A percentile compares a stretch with the other conserved stretches of the same genome.
Evolutionary conservation across 2,888 invertebrate genomes (phyloP).

Genomic region (Ophion ellenae): DNA sequence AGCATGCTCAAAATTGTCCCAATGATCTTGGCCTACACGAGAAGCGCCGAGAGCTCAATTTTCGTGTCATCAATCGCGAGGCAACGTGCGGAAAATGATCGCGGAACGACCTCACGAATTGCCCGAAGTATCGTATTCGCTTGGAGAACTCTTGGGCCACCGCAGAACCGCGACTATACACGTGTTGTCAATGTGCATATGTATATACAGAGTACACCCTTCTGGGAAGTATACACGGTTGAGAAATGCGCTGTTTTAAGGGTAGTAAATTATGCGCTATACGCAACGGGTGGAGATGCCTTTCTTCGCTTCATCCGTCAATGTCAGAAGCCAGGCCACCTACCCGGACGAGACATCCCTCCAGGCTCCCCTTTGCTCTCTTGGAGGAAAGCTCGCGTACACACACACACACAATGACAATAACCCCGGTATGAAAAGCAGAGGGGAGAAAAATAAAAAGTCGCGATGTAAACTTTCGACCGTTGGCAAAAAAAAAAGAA

Average conservation of each 20-base stretch:
- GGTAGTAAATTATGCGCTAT: slow-evolving; percentile 80
- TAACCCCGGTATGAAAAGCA: slow-evolving; percentile 29
- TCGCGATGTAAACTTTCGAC: slow-evolving; percentile 51
- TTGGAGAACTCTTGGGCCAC: not conserved
- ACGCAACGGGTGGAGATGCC: slow-evolving; percentile 74
- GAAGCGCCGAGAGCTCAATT: not conserved
- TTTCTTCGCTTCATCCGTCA: slow-evolving; percentile 81
- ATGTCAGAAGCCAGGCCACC: slow-evolving; percentile 76
- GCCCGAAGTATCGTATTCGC: not conserved
- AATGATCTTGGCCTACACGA: too few relatives aligned
- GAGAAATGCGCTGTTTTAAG: slow-evolving; percentile 60
- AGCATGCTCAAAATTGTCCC: not conserved
- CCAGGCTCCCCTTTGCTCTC: not conserved
- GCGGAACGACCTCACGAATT: not conserved
- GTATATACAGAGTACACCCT: not conserved
- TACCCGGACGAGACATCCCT: slow-evolving; percentile 24
- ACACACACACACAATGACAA: not conserved
- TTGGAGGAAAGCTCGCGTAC: slow-evolving; percentile 14
- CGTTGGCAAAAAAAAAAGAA: slow-evolving; percentile 30
- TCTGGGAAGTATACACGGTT: slow-evolving; percentile 2
- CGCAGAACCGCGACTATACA: slow-evolving; percentile 1
- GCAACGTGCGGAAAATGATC: not conserved
- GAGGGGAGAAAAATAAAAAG: slow-evolving; percentile 41
- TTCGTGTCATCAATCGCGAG: not conserved
- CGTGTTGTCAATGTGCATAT: not conserved